These are phyloP conservation scores for Thinocorus orbignyianus DNA, from an alignment of 2,113 vertebrate species.

Conservation along the genomic window DNA sequence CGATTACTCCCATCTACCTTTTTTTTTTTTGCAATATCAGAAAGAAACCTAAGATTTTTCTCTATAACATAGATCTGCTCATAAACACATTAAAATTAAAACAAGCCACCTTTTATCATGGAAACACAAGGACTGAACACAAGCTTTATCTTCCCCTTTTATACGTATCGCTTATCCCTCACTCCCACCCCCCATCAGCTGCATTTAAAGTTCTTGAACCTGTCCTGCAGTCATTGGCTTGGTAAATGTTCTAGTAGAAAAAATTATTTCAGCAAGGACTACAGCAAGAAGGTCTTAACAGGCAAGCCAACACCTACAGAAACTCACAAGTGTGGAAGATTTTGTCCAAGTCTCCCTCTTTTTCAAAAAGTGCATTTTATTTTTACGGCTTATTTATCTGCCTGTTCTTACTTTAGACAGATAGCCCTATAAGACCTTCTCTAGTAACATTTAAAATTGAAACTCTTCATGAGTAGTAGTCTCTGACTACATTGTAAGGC, in stretches of 20 bases:
- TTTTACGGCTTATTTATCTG: accelerated
- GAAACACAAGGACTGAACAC: not conserved
- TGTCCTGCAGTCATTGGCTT: not conserved
- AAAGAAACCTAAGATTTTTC: not conserved
- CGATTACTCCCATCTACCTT: too few species aligned
- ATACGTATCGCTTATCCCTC: not conserved
- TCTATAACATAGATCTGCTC: not conserved
- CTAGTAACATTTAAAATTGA: not conserved
- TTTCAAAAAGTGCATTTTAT: not conserved
- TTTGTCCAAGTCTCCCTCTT: not conserved
- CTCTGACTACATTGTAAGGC: not conserved
- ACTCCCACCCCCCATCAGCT: not conserved
- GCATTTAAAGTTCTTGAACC: not conserved
- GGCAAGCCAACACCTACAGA: not conserved
- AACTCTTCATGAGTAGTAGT: not conserved
- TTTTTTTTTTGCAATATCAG: not conserved
- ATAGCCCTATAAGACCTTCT: not conserved
- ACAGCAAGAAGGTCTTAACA: not conserved
- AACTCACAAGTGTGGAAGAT: not conserved
- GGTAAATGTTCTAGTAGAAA: not conserved
- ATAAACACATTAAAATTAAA: not conserved
- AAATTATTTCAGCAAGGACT: not conserved
- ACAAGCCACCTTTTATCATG: not conserved
- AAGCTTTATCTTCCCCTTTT: not conserved
- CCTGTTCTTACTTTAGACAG: not conserved